These are phyloP conservation scores for Synanthedon vespiformis DNA, from an alignment of 2,888 invertebrate species.

Conservation along the genomic window DNA sequence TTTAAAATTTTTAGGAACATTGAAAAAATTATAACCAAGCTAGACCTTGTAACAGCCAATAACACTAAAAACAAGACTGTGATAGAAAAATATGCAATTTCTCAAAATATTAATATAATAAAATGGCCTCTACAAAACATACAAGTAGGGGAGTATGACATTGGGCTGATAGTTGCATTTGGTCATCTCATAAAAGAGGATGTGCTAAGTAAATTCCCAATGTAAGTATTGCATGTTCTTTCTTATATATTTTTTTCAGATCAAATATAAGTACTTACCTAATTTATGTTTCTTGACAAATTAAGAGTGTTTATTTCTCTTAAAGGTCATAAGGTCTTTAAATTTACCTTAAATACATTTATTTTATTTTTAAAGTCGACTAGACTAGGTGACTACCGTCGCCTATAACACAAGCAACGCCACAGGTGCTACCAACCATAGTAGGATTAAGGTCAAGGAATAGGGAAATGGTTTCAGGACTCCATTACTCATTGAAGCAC, in stretches of 20 bases:
- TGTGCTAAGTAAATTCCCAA: slow-evolving; percentile 81
- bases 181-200: slow-evolving; percentile 87
- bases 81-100: slow-evolving; percentile 76
- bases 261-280: not conserved
- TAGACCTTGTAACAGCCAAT: slow-evolving; percentile 80
- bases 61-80: slow-evolving; percentile 70
- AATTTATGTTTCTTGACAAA: not conserved
- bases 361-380: too few species aligned
- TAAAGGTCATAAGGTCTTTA: not conserved
- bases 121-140: slow-evolving; percentile 74
- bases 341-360: too few species aligned
- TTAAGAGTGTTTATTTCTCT: not conserved
- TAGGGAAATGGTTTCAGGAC: too few species aligned
- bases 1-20: slow-evolving; percentile 47
- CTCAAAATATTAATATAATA: slow-evolving; percentile 70
- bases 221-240: slow-evolving; percentile 72
- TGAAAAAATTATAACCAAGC: slow-evolving; percentile 53
- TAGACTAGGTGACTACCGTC: too few species aligned
- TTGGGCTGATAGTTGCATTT: slow-evolving; percentile 94
- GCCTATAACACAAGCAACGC: too few species aligned
- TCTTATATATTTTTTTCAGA: not conserved
- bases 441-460: too few species aligned
- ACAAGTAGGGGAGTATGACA: slow-evolving; percentile 72
- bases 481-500: too few species aligned
- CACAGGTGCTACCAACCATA: too few species aligned